Evolutionary conservation across 2,888 invertebrate genomes (phyloP), one percentile per base, ranked within the genome.

Genomic region (Phengaris alcon): DNA sequence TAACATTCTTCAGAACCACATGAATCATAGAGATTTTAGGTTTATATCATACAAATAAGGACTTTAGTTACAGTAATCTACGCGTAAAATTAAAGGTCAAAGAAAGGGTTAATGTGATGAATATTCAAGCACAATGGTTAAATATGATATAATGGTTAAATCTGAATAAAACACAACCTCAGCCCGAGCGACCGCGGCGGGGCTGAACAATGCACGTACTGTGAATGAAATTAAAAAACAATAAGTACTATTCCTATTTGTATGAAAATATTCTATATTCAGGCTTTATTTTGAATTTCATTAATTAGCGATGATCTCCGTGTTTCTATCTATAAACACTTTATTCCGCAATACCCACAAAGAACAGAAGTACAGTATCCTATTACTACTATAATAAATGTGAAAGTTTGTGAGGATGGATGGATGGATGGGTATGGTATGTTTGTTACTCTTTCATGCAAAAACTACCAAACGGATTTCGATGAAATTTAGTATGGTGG

Each of bases 121-220:
- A 89, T 88, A 88, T 88, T 88, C 84, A 86, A 87, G 79, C 79
- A 82, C 82, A 81, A 82, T 84, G 77, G 84, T 85, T 88, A 87
- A 88, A 90, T 88, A 89, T 89, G 88, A 88, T 86, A 87, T 86
- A 70, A 70, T 57, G 57, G 15, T 75, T 81, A 82, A 80, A 81
- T 80, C 79, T 85, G 88, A 88, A 88, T 89, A 88, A 87, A 86
- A 86, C 84, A 81, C 81, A 81, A 80, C 80, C 79, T 77, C 77
- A 78, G 79, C 76, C 80, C 85, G 82, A 85, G 86, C 87, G 84
- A 82, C 86, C 87, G 84, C 82, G 81, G 82, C 78, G 79, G 78
- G 77, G 77, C 82, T 79, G 84, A 86, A 90, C 88, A 89, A 89
- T 87, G 86, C 82, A 81, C 82, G 82, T 82, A 84, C 83, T 81